phyloP scores from a whole-genome alignment of 1,140 invertebrate species.

The Listronotus bonariensis region DNA sequence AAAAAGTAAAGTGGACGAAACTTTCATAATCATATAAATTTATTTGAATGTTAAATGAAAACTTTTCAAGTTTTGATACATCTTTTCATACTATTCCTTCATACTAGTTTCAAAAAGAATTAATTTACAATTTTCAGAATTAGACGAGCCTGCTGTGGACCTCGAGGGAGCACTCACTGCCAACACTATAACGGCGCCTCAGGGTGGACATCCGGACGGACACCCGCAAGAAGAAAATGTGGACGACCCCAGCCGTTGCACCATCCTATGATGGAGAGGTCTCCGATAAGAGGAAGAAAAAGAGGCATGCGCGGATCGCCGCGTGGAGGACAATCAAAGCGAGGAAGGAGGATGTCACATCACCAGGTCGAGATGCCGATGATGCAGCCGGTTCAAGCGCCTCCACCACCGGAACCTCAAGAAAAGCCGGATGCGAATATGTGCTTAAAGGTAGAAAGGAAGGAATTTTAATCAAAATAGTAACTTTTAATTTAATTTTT shows the following conservation, averaged over 20 bases:
- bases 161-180: constrained; percentile 75
- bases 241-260: constrained; percentile 48
- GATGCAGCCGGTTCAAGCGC: constrained; percentile 54
- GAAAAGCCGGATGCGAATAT: constrained; percentile 83
- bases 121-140: constrained; percentile 57
- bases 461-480: too few species aligned
- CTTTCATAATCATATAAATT: too few species aligned
- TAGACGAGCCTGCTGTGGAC: constrained; percentile 76
- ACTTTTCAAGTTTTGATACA: too few species aligned
- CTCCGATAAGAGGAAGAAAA: constrained; percentile 46
- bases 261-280: constrained; percentile 44
- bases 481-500: too few species aligned
- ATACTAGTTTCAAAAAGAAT: background rate
- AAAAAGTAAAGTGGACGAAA: background rate
- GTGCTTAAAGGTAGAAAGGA: constrained; percentile 69
- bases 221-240: constrained; percentile 43
- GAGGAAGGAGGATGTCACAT: constrained; percentile 43
- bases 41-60: too few species aligned
- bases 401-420: constrained; percentile 65
- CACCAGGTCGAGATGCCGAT: constrained; percentile 53
- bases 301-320: constrained; percentile 36
- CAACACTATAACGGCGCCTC: constrained; percentile 67
- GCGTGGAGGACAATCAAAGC: constrained; percentile 32
- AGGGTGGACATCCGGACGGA: constrained; percentile 33
- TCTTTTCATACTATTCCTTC: too few species aligned